Evolutionary conservation across 2,113 vertebrate species (phyloP).

Genomic region (Psettodes erumei): DNA sequence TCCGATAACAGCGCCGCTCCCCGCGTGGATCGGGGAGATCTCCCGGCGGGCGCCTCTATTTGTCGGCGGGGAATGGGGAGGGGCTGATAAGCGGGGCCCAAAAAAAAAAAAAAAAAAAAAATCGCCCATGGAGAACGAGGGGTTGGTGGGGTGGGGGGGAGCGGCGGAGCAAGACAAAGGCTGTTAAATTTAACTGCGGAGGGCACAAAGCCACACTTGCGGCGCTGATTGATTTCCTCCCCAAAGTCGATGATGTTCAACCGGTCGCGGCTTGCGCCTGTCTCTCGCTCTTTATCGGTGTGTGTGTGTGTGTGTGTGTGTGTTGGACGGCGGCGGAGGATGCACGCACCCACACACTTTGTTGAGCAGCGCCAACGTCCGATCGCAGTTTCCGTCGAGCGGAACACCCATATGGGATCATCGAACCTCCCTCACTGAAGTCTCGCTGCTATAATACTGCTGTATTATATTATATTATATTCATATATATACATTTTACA

Average conservation of each 20-base stretch:
- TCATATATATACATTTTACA: no score
- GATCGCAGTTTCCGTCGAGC: no score
- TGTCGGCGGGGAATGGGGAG: constrained; percentile 67
- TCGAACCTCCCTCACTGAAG: no score
- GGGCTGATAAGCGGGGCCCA: constrained; percentile 71
- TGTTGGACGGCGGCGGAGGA: no score
- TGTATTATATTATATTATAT: no score
- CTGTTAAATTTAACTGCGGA: constrained; percentile 68
- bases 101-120: constrained; percentile 20
- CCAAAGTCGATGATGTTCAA: constrained; percentile 63
- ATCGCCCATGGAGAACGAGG: constrained; percentile 62
- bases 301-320: constrained; percentile 32
- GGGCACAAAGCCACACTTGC: constrained; percentile 59
- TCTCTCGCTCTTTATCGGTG: constrained; percentile 31
- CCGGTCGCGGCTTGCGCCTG: constrained; percentile 35
- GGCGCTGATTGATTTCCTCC: constrained; percentile 78
- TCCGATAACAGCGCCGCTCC: constrained; percentile 63
- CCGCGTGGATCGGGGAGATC: constrained; percentile 58
- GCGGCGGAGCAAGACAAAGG: constrained; percentile 64
- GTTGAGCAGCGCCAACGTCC: neutral
- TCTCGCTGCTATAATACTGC: no score
- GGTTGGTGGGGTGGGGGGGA: neutral
- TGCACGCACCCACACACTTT: constrained; percentile 1
- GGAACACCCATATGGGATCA: no score
- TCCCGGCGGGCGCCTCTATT: constrained; percentile 59